A percentile compares a stretch with the other conserved stretches of the same genome.
Conservation (phyloP, 2,888 invertebrate genomes). For the Mythimna impura region DNA sequence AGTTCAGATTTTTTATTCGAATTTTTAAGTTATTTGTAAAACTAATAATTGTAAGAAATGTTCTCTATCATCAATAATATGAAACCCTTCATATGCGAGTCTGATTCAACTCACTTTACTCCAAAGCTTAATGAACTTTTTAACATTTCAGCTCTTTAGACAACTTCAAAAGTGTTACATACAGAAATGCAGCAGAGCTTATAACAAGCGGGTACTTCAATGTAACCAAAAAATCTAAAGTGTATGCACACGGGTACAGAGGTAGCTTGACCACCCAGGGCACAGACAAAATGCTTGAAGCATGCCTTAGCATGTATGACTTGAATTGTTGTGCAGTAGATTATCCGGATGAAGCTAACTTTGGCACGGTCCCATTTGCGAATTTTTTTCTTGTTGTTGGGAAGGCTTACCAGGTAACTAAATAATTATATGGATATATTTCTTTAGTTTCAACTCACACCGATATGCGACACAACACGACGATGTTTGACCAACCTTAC, state of each 20-base stretch:
- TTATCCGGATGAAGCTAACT: not conserved
- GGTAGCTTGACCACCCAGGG: not conserved
- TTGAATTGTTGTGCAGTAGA: not conserved
- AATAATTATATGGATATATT: not conserved
- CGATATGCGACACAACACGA: too few species aligned
- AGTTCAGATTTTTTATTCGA: too few species aligned
- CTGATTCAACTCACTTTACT: not conserved
- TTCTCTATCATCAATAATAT: too few species aligned
- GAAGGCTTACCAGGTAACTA: not conserved
- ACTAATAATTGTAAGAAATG: too few species aligned
- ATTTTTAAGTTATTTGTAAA: too few species aligned
- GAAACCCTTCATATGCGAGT: not conserved
- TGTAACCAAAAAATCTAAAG: not conserved
- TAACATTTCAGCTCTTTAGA: slow-evolving; percentile 7
- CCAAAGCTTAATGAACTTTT: not conserved
- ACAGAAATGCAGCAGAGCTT: slow-evolving; percentile 9
- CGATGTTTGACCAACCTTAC: too few species aligned
- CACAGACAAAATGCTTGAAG: not conserved
- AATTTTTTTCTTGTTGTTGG: not conserved
- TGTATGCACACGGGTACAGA: slow-evolving; percentile 2
- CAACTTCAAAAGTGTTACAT: slow-evolving; percentile 10
- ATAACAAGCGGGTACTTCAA: slow-evolving; percentile 19
- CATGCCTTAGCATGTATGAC: fast-evolving
- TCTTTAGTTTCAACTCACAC: not conserved
- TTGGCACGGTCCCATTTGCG: not conserved